These are phyloP conservation scores for Synergus itoensis DNA, from an alignment of 2,888 invertebrate species.

Conservation along the genomic window DNA sequence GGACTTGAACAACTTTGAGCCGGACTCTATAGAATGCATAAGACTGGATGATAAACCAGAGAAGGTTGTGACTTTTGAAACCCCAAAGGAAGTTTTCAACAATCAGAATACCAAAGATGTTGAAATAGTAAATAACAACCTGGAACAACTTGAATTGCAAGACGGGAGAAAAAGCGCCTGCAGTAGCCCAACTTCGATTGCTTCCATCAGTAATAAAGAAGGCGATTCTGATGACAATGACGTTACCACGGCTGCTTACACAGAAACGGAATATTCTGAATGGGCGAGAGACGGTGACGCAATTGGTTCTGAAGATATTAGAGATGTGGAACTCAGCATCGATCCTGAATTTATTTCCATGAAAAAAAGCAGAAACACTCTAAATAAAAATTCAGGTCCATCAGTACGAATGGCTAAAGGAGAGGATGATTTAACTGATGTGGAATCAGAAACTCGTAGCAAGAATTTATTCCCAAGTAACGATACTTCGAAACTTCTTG, in stretches of 20 bases:
- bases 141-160: slow-evolving; percentile 69
- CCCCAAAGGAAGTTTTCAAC: neutral
- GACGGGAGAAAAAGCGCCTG: slow-evolving; percentile 75
- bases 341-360: slow-evolving; percentile 78
- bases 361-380: slow-evolving; percentile 60
- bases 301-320: slow-evolving; percentile 86
- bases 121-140: slow-evolving; percentile 68
- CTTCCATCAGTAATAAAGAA: slow-evolving; percentile 68
- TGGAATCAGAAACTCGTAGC: slow-evolving; percentile 37
- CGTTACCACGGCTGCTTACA: slow-evolving; percentile 85
- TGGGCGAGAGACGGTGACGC: slow-evolving; percentile 90
- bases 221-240: slow-evolving; percentile 84
- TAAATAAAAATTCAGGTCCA: slow-evolving; percentile 27
- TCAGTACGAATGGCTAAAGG: slow-evolving; percentile 67
- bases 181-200: slow-evolving; percentile 80
- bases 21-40: slow-evolving; percentile 74
- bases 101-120: slow-evolving; percentile 55
- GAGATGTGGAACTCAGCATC: slow-evolving; percentile 82
- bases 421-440: slow-evolving; percentile 44
- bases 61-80: slow-evolving; percentile 27
- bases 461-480: slow-evolving; percentile 57
- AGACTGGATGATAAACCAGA: slow-evolving; percentile 44
- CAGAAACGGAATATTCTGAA: slow-evolving; percentile 93
- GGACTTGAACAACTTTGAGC: slow-evolving; percentile 67
- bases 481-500: slow-evolving; percentile 71